These are phyloP conservation scores for Papilio dardanus DNA, from an alignment of 1,140 invertebrate species.

Conservation along the genomic window DNA sequence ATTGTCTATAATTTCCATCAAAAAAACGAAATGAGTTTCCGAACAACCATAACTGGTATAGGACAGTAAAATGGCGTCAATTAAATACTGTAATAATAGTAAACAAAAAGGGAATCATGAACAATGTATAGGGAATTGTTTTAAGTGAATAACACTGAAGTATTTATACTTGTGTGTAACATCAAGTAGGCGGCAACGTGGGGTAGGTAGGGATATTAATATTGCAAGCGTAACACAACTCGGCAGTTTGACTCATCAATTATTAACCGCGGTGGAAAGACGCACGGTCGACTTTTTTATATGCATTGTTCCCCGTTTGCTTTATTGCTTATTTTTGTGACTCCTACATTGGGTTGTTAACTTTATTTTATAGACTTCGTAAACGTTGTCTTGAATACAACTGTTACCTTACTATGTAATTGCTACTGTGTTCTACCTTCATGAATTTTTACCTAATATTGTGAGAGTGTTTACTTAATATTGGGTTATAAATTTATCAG, in stretches of 20 bases:
- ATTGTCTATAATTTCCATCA: too few relatives aligned
- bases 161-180: conserved; percentile 58
- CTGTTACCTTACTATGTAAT: conserved; percentile 34
- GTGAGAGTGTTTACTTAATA: background rate
- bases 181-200: conserved; percentile 69
- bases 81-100: background rate
- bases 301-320: conserved; percentile 68
- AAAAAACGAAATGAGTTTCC: too few relatives aligned
- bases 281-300: conserved; percentile 65
- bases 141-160: conserved; percentile 44
- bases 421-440: conserved; percentile 21
- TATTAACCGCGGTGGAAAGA: conserved; percentile 75
- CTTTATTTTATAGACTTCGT: conserved; percentile 63
- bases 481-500: too few relatives aligned
- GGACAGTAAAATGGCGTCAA: background rate
- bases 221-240: conserved; percentile 80
- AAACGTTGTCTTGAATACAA: conserved; percentile 38
- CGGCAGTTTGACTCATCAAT: conserved; percentile 79
- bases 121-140: conserved; percentile 49
- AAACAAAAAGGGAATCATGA: conserved; percentile 14
- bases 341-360: conserved; percentile 58
- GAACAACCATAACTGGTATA: too few relatives aligned
- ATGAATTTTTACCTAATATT: background rate
- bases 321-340: conserved; percentile 72
- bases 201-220: conserved; percentile 72